phyloP scores from a whole-genome alignment of 2,113 vertebrate species.

The Nannobrachium achirus region DNA sequence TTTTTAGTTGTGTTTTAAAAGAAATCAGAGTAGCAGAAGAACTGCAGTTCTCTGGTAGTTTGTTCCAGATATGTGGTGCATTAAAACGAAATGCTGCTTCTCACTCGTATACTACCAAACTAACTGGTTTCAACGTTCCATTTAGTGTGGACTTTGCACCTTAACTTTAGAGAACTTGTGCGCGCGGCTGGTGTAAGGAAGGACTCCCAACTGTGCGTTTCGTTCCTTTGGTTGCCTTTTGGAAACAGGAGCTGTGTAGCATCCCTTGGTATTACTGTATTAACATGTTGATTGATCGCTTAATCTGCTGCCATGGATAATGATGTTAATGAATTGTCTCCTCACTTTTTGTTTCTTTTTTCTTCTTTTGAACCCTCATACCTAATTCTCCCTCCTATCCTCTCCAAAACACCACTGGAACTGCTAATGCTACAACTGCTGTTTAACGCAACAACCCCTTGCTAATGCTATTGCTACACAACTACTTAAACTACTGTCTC shows the following conservation, averaged over 20 bases:
- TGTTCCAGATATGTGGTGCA: too few relatives aligned
- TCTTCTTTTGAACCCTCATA: constrained; percentile 15
- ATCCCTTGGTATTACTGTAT: neutral
- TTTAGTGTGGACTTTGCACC: too few relatives aligned
- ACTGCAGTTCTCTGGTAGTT: too few relatives aligned
- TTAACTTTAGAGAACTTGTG: too few relatives aligned
- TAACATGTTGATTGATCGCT: constrained; percentile 7
- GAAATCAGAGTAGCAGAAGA: too few relatives aligned
- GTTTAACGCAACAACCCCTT: neutral
- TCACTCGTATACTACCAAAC: too few relatives aligned
- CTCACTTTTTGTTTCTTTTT: neutral
- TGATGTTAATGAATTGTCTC: constrained; percentile 26
- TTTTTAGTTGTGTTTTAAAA: too few relatives aligned
- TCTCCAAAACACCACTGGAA: neutral
- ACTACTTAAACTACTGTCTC: constrained; percentile 4
- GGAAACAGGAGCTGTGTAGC: too few relatives aligned
- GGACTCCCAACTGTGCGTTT: too few relatives aligned
- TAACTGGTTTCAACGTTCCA: too few relatives aligned
- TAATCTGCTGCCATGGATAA: neutral
- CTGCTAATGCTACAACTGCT: neutral
- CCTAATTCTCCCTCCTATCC: constrained; percentile 5
- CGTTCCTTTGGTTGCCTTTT: neutral
- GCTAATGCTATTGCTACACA: neutral
- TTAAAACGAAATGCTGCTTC: too few relatives aligned
- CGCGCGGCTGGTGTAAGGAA: too few relatives aligned